phyloP scores from a whole-genome alignment of 2,113 vertebrate genomes.

The Ammodytes marinus region DNA sequence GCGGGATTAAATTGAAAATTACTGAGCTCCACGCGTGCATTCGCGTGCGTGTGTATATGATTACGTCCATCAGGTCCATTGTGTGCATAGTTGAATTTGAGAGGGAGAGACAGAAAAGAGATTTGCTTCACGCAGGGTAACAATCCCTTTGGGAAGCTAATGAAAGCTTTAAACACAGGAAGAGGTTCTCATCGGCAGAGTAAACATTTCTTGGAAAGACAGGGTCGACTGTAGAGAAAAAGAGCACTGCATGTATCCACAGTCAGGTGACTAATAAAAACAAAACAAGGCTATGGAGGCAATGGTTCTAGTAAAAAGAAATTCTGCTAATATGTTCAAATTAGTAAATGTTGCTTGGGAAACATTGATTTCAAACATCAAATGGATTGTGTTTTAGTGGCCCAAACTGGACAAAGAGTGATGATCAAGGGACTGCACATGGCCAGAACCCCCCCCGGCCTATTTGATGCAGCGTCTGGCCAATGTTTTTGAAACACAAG shows the following conservation, averaged over 20 bases:
- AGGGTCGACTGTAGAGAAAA: slow-evolving; percentile 31
- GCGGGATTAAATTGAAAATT: slow-evolving; percentile 55
- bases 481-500: too few species aligned
- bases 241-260: background rate
- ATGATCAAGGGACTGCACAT: too few species aligned
- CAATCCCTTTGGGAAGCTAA: slow-evolving; percentile 58
- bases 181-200: slow-evolving; percentile 71
- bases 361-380: background rate
- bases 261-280: slow-evolving; percentile 44
- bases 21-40: slow-evolving; percentile 8
- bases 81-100: slow-evolving; percentile 34
- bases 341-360: slow-evolving; percentile 1
- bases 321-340: background rate
- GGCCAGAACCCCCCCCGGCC: too few species aligned
- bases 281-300: background rate
- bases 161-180: slow-evolving; percentile 73
- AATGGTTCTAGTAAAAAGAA: background rate
- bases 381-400: background rate
- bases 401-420: background rate
- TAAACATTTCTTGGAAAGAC: slow-evolving; percentile 72
- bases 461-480: too few species aligned
- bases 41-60: slow-evolving; percentile 12
- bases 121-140: slow-evolving; percentile 45
- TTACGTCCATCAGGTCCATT: slow-evolving; percentile 19
- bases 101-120: slow-evolving; percentile 16